Evolutionary conservation across 1,140 invertebrate genomes (phyloP), one percentile per base, ranked within the genome.

Genomic region (Pachyrhynchus sulphureomaculatus): DNA sequence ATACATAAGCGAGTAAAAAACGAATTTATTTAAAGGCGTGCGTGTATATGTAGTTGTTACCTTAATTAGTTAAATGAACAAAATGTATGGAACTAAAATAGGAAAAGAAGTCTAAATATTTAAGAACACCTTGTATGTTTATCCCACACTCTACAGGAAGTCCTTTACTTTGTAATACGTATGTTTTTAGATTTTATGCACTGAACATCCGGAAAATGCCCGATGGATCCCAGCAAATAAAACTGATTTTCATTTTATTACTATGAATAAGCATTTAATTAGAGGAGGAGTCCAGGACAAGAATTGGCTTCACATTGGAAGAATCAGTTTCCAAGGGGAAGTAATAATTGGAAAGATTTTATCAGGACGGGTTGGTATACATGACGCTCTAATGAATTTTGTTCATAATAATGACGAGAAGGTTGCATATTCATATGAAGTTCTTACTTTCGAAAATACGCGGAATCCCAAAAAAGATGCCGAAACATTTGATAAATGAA

Each of bases 151-250:
- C n/a, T n/a, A n/a, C n/a, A n/a, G n/a, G n/a, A n/a, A n/a, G n/a
- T n/a, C n/a, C n/a, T n/a, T n/a, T n/a, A n/a, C n/a, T n/a, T n/a
- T n/a, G n/a, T n/a, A n/a, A n/a, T n/a, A n/a, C n/a, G n/a, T n/a
- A n/a, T n/a, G n/a, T 29, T 48, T 52, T 34, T 45, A 61, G 58
- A 61, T 61, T 37, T 39, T 61, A 20, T 61, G 58, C 33, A 52
- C 15, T n/a, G 48, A 47, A 10, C 18, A 24, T 12, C 48, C 49
- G 42, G 36, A 53, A 24, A 42, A 44, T 18, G 26, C 54, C 34
- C 33, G 39, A 26, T 61, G 58, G 58, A 44, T 34, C 5, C 2
- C 10, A 12, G 48, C 34, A n/a, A 61, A 61, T 26, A 41, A 39
- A 34, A 61, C 49, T 2, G 8, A 61, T 39, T 39, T 61, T 36